Evolutionary conservation across 2,888 invertebrate species (phyloP), one percentile per base, ranked within the genome.

Genomic region (Vanessa cardui): DNA sequence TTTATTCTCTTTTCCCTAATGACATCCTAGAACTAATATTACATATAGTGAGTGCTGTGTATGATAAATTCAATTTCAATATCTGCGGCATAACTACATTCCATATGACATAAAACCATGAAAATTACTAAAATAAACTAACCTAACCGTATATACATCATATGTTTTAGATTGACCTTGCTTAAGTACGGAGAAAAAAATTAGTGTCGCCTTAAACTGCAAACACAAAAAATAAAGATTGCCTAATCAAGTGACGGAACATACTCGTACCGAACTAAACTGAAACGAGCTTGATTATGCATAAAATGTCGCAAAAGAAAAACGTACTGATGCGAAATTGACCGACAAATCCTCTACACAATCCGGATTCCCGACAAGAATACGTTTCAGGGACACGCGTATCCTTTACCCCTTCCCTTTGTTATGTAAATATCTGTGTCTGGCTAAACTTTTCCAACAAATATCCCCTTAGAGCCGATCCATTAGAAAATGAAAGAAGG

Each of bases 401-500:
- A 83, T 82, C 80, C 82, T 79, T 84, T 82, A 86, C 86, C 86
- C 86, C 84, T 88, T 85, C 82, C 77, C 83, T 88, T 90, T 89
- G 87, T 89, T 86, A 89, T 88, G 88, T 86, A 88, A 90, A 90
- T 89, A 85, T 87, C 84, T 80, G 77, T 81, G 79, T 82, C 82
- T 85, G 83, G 80, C 79, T 78, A 84, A 88, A 85, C 85, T 87
- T 88, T 86, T 83, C 83, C 82, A 82, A 85, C 89, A 85, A 88
- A 87, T 85, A 87, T 83, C 83, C 85, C 85, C 83, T 66, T 47
- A 63, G 62, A 64, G 64, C 78, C 82, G 82, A 88, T 87, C 88
- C 88, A 90, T 90, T 90, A 89, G 85, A 88, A 88, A 90, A 88
- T 89, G 86, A 88, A 90, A 54, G 54, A 54, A 88, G 81, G 81